These are phyloP conservation scores for Halictus ligatus DNA, from an alignment of 2,888 invertebrate genomes.

Conservation along the genomic window DNA sequence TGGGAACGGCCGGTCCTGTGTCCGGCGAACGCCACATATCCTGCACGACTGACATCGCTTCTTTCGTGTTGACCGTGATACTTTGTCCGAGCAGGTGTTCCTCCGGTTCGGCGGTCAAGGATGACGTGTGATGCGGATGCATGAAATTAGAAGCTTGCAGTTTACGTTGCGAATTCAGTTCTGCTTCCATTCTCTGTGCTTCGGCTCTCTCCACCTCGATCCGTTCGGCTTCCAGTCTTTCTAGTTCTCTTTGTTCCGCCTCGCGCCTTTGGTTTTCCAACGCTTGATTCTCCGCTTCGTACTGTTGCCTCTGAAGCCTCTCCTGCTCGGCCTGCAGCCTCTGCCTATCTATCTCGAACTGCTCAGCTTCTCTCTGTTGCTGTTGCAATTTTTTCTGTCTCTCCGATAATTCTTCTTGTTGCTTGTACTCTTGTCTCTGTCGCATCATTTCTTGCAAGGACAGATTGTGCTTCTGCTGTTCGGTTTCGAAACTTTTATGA, in stretches of 20 bases:
- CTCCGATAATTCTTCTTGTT: constrained; percentile 69
- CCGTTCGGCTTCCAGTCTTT: constrained; percentile 70
- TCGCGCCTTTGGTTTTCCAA: constrained; percentile 71
- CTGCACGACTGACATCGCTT: constrained; percentile 88
- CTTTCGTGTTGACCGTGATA: constrained; percentile 89
- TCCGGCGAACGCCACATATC: constrained; percentile 86
- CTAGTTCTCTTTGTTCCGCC: constrained; percentile 71
- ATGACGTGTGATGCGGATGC: constrained; percentile 75
- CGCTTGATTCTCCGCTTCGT: constrained; percentile 60
- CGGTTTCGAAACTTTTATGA: constrained; percentile 53
- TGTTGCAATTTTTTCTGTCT: constrained; percentile 61
- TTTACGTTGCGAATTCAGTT: constrained; percentile 78
- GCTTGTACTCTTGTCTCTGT: constrained; percentile 69
- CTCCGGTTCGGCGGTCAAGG: constrained; percentile 65
- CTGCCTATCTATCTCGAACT: constrained; percentile 57
- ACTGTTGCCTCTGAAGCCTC: constrained; percentile 65
- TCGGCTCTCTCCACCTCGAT: constrained; percentile 69
- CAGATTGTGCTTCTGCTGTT: constrained; percentile 60
- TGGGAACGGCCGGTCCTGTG: constrained; percentile 31
- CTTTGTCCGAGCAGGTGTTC: constrained; percentile 86
- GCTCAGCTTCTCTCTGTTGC: constrained; percentile 60
- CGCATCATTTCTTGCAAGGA: constrained; percentile 68
- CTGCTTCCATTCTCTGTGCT: constrained; percentile 72
- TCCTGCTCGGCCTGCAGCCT: constrained; percentile 66
- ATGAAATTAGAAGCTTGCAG: constrained; percentile 77